Base-by-base conservation (phyloP, 92 coral and sea anemone genomes). In the Nematostella vectensis region DNA sequence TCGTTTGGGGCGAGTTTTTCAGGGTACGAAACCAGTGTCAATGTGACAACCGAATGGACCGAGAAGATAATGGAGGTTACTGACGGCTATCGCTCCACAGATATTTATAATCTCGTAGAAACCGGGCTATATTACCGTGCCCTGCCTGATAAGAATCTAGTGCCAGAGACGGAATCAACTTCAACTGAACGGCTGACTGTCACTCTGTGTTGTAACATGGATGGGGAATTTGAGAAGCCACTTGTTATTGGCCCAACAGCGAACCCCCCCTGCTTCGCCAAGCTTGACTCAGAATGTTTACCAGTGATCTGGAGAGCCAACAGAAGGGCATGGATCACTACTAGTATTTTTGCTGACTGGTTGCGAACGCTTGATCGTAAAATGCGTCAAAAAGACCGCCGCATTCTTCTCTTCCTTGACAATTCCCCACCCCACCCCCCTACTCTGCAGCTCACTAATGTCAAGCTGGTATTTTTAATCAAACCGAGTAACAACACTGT, bases 311-410 rank as follows among this genome's bases (percentile, higher is more conserved):
- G 70, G 70, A 50, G 70, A 17, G 4, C 61, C 23, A 64, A 64
- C 22, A 64, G 70, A 18, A 51, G 70, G 47, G 48, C 70, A 11
- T 64, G 70, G 70, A 64, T 64, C 52, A 64, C 70, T 33, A 64
- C 59, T 25, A 64, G 42, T 43, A 64, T 64, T 19, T 64, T 64
- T 27, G 70, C 51, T 10, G 53, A 64, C 19, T 64, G 70, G 70
- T 19, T 64, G 51, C 45, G 58, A 25, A 52, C 36, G n/a, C 53
- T 64, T 40, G 70, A 64, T 40, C 11, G 22, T 27, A 51, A 64
- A 42, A 48, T 64, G 1, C 51, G 57, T 18, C 26, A 45, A 16
- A 27, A 51, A 20, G 61, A 64, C 11, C 43, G 70, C 6, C 60
- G 28, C 39, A 47, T 64, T 2, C 29, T 64, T 1, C 37, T 64